These are phyloP conservation scores for Gnathonemus longibarbis DNA, from an alignment of 2,113 vertebrate genomes.

Conservation along the genomic window DNA sequence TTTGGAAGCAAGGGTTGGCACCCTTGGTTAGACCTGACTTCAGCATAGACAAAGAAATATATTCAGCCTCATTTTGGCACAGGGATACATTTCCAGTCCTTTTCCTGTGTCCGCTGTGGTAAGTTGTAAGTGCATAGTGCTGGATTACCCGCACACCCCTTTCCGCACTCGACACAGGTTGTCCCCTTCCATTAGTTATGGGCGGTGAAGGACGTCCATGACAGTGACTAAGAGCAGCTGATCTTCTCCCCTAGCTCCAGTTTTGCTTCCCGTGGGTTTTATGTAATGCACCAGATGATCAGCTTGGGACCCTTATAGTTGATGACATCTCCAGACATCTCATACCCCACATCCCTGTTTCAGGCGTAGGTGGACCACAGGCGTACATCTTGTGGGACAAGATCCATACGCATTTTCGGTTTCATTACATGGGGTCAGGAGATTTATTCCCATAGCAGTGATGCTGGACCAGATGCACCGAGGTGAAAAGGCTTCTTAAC, in stretches of 20 bases:
- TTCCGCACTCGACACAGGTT: neutral
- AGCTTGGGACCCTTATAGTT: neutral
- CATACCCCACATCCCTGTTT: neutral
- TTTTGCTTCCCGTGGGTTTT: neutral
- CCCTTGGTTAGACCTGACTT: conserved; percentile 3
- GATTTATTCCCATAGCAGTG: neutral
- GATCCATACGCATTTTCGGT: neutral
- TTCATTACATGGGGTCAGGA: neutral
- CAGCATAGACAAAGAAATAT: neutral
- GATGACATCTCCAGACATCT: neutral
- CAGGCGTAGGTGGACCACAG: neutral
- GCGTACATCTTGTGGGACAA: neutral
- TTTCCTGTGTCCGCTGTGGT: neutral
- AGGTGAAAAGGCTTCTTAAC: neutral
- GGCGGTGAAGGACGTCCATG: neutral
- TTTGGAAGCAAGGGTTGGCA: neutral
- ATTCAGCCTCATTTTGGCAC: neutral
- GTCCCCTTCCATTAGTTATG: neutral
- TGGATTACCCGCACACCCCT: neutral
- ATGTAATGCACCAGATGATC: neutral
- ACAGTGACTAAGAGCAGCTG: neutral
- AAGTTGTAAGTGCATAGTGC: neutral
- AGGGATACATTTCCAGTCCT: neutral
- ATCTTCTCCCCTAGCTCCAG: neutral
- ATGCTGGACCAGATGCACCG: neutral